These are phyloP conservation scores for Hoplias malabaricus DNA, from an alignment of 2,113 vertebrate species.

Conservation along the genomic window DNA sequence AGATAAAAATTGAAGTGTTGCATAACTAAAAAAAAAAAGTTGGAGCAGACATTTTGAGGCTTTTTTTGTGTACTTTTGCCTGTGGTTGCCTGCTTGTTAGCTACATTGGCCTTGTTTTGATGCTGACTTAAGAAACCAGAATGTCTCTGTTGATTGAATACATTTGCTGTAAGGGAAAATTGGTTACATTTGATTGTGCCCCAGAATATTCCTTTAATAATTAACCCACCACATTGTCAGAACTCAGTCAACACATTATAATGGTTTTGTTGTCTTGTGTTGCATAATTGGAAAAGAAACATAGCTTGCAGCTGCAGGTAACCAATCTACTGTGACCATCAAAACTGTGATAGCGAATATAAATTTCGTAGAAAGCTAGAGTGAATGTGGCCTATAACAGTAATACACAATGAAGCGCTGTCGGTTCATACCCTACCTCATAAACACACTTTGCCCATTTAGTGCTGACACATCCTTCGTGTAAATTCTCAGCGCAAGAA, in stretches of 20 bases:
- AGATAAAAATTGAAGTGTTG: no score
- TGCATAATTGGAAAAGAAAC: background rate
- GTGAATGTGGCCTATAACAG: background rate
- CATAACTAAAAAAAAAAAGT: background rate
- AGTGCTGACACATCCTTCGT: background rate
- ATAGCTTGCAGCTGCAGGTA: background rate
- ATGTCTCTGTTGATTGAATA: background rate
- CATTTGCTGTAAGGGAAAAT: no score
- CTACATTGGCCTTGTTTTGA: background rate
- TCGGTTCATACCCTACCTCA: background rate
- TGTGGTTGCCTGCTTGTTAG: background rate
- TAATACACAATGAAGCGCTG: background rate
- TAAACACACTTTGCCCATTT: constrained; percentile 24
- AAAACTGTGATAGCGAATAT: background rate
- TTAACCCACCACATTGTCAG: background rate
- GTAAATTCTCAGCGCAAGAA: constrained; percentile 4
- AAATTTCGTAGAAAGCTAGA: background rate
- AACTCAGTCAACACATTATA: background rate
- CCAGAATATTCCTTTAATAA: constrained; percentile 10
- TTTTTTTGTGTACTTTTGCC: background rate
- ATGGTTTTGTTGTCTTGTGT: background rate
- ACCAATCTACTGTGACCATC: background rate
- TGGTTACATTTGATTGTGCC: background rate
- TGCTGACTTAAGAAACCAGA: background rate
- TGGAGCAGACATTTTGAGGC: background rate